phyloP scores from a whole-genome alignment of 2,113 vertebrate genomes.

The Actinemys pallida region DNA sequence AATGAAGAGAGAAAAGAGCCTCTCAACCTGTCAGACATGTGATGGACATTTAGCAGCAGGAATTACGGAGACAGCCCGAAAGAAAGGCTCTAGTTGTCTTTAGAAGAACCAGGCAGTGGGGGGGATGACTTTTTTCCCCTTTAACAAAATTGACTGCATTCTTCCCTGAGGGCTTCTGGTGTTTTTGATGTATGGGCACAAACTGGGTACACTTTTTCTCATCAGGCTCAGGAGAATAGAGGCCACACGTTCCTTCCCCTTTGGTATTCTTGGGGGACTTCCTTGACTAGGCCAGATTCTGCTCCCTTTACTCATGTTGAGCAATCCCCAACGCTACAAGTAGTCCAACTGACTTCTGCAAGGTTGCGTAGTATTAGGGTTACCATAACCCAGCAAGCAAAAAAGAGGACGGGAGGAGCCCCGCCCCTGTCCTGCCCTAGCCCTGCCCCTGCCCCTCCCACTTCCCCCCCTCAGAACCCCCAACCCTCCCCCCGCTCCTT shows the following conservation, averaged over 20 bases:
- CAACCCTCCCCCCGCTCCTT: too few relatives aligned
- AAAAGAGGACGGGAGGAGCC: too few relatives aligned
- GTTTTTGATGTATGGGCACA: neutral
- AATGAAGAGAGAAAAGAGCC: neutral
- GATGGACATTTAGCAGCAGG: neutral
- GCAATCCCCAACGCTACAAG: neutral
- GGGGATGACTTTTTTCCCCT: neutral
- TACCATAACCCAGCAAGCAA: too few relatives aligned
- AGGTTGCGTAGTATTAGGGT: neutral
- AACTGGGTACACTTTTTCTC: neutral
- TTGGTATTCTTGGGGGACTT: neutral
- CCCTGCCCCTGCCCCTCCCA: too few relatives aligned
- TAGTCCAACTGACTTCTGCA: neutral
- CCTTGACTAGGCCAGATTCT: neutral
- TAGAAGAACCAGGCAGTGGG: neutral
- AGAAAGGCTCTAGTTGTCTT: slow-evolving; percentile 14
- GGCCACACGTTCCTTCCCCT: neutral
- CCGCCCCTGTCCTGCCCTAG: too few relatives aligned
- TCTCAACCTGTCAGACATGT: neutral
- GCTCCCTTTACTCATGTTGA: neutral
- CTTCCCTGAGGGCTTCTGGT: neutral
- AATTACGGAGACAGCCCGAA: slow-evolving; percentile 1
- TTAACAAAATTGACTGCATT: neutral
- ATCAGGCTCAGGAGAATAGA: neutral
- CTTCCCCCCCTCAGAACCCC: too few relatives aligned